Evolutionary conservation across 2,113 vertebrate genomes (phyloP), one percentile per base, ranked within the genome.

Genomic region (Atrichornis clamosus): DNA sequence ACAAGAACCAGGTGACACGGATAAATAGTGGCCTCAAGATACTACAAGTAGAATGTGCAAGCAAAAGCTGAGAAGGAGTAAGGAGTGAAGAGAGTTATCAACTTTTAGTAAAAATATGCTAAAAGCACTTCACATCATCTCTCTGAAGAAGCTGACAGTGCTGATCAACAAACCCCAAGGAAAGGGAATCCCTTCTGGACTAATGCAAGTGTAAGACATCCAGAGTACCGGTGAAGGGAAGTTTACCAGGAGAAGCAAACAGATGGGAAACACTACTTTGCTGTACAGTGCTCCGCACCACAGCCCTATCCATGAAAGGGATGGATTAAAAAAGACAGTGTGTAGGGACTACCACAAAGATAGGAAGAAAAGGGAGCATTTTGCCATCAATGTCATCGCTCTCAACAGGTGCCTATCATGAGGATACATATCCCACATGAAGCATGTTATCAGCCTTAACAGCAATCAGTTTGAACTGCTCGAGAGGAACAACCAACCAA

Each of bases 401-500:
- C 23, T 60, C 28, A 55, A 15, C 52, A 28, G 15, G 8, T 52
- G 18, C 23, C 41, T 73, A 24, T 44, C 21, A 15, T 23, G 8
- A 0, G 0, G 26, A 58, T 46, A 30, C 5, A 13, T 20, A 63
- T 12, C 42, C n/a, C 27, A 22, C 17, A 23, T 18, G 18, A 84
- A 89, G 55, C 3, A 3, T 19, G 3, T 52, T 74, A n/a, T 11
- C 42, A 72, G 42, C 39, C 46, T 52, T 20, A 59, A 50, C 33
- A 26, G 21, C 32, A 80, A 73, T 35, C 17, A 22, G 35, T 59
- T 87, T 67, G 16, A 82, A 84, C 58, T 1, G 3, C 3, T 58
- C 16, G 42, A 3, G 28, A 77, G 62, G 58, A 84, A 52, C 2
- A 6, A 79, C 16, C 26, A 60, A 53, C 7, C 21, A 90, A 88